Base-by-base conservation (phyloP, 2,113 vertebrate genomes). In the Pogona vitticeps region DNA sequence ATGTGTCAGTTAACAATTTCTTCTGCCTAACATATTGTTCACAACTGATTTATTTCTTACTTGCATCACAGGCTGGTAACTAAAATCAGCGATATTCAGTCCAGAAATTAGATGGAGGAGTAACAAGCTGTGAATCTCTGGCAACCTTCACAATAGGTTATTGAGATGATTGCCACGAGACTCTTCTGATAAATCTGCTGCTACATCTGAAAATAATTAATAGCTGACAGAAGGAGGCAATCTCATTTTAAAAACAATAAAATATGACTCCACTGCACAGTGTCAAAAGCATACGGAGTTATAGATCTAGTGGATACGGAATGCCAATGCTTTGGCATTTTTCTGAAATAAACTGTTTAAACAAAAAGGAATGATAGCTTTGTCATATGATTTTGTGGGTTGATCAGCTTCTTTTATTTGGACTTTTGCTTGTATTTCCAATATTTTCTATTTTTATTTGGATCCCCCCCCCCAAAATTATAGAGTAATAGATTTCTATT, bases 31-130 rank as follows among this genome's bases (percentile, higher is more conserved):
- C n/a, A 46, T 91, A 90, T 90, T 89, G 87, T 93, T 94, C 92
- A 90, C 92, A 88, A 89, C 82, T 90, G 92, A 92, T 88, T 93
- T 92, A 86, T 94, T 94, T 93, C 91, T 86, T 88, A 87, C 92
- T 92, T 87, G 94, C 90, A 40, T 80, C 86, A 88, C 88, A 93
- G 77, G 68, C 81, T 15, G 80, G 86, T 82, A 90, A 83, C 86
- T 93, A 52, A 91, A 94, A 90, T 89, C 91, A 92, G 90, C 88
- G 88, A 82, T 56, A 26, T 1, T 71, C 84, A 90, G 91, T 91
- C 68, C 0, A 90, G 12, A 80, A 90, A 92, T 92, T 85, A 91
- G 84, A 70, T 86, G 82, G n/a, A 84, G 85, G 76, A 92, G 85
- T 83, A 86, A 58, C 75, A 85, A 86, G 83, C 85, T 89, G 81